Percentiles rank a stretch among this genome's conserved stretches.
These are phyloP conservation scores for Schizotus pectinicornis DNA, from an alignment of 2,888 invertebrate genomes.

Conservation along the genomic window DNA sequence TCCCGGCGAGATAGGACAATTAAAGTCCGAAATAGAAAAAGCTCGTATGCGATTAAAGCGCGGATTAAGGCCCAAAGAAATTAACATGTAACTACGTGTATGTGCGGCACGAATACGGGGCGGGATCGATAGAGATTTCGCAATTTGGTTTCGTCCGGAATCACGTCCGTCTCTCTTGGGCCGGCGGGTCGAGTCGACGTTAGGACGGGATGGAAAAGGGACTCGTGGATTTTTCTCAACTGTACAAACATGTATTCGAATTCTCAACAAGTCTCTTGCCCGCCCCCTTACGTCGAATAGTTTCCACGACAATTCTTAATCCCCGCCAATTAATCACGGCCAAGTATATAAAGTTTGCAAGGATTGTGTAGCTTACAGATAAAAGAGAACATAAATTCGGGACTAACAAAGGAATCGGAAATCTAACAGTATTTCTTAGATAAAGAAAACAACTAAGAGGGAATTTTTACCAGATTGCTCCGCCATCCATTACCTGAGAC, in stretches of 20 bases:
- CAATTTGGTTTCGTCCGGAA: conserved; percentile 18
- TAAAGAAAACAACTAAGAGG: background rate
- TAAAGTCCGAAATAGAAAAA: conserved; percentile 18
- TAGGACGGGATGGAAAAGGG: conserved; percentile 2
- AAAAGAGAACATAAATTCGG: conserved; percentile 50
- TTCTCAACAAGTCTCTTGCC: conserved; percentile 30
- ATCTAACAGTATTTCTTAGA: conserved; percentile 6
- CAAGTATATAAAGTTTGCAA: conserved; percentile 50
- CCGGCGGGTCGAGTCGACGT: background rate
- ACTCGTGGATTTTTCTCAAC: conserved; percentile 6
- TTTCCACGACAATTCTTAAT: conserved; percentile 51
- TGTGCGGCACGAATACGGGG: conserved; percentile 25
- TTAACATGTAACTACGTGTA: conserved; percentile 29
- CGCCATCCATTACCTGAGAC: background rate
- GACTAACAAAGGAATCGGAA: conserved; percentile 48
- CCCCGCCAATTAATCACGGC: conserved; percentile 52
- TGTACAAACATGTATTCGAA: conserved; percentile 28
- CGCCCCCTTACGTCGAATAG: conserved; percentile 35
- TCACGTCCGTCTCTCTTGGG: conserved; percentile 2
- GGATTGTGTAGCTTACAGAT: conserved; percentile 50
- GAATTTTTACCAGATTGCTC: background rate
- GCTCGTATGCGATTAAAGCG: conserved; percentile 23
- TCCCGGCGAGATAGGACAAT: conserved; percentile 6
- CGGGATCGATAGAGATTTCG: conserved; percentile 24
- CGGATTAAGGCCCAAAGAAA: conserved; percentile 28